A percentile compares a stretch with the other conserved stretches of the same genome.
phyloP scores from a whole-genome alignment of 30 jellyfish, hydroid and myxozoan species.

The Sanderia malayensis region DNA sequence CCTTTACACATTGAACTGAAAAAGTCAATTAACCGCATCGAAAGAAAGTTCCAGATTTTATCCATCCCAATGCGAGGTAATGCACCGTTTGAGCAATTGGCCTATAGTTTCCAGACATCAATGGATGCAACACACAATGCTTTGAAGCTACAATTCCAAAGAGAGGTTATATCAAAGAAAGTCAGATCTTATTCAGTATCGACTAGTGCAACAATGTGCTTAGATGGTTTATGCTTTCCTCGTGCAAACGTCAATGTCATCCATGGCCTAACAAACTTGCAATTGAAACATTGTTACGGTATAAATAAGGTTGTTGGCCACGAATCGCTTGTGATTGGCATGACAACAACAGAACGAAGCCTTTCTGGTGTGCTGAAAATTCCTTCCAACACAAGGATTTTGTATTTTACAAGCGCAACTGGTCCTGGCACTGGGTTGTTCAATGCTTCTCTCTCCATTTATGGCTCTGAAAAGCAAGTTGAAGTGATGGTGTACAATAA shows the following conservation, averaged over 20 bases:
- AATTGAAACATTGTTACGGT: not conserved
- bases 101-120: not conserved
- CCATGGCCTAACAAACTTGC: not conserved
- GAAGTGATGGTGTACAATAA: slow-evolving; percentile 14
- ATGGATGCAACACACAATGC: not conserved
- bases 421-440: slow-evolving; percentile 10
- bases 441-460: slow-evolving; percentile 30
- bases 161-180: not conserved
- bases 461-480: slow-evolving; percentile 10
- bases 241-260: not conserved
- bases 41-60: slow-evolving; percentile 1
- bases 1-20: not conserved
- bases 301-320: not conserved
- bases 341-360: not conserved
- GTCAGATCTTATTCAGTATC: not conserved
- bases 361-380: slow-evolving; percentile 27
- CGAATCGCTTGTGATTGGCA: not conserved
- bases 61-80: not conserved
- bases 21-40: not conserved
- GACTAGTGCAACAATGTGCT: not conserved
- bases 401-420: not conserved
- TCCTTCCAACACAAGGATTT: not conserved
- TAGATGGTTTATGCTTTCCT: not conserved
- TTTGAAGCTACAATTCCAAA: not conserved
- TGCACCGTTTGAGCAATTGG: too few relatives aligned